A percentile compares a stretch with the other conserved stretches of the same genome.
phyloP scores from a whole-genome alignment of 2,888 invertebrate genomes.

The Torymus aiolomorphi region DNA sequence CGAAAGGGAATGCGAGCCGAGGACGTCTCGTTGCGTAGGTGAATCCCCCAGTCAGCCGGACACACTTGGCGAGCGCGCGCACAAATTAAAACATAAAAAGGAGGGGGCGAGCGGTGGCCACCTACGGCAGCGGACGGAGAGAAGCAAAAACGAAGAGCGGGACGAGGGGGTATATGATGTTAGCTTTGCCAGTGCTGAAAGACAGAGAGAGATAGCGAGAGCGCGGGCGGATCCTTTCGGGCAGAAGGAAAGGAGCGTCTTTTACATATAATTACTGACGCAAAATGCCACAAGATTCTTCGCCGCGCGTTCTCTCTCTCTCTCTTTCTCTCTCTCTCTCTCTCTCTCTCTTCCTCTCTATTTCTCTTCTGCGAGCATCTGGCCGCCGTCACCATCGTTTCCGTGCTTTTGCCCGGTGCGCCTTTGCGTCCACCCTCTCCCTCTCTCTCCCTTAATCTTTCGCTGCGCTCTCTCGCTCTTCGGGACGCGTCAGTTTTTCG shows the following conservation, averaged over 20 bases:
- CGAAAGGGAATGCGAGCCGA: too few relatives aligned
- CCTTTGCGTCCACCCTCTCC: background rate
- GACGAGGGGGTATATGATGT: background rate
- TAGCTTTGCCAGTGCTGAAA: slow-evolving; percentile 11
- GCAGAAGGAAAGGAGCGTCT: slow-evolving; percentile 63
- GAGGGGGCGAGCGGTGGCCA: background rate
- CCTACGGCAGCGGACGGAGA: background rate
- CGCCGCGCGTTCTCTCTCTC: slow-evolving; percentile 56
- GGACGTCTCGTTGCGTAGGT: slow-evolving; percentile 46
- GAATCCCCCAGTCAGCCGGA: slow-evolving; percentile 65
- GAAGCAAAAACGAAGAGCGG: background rate
- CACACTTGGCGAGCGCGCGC: slow-evolving; percentile 61
- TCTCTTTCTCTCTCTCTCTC: slow-evolving; percentile 54
- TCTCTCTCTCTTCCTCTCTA: slow-evolving; percentile 55
- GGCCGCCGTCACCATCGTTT: slow-evolving; percentile 10
- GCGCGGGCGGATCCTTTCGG: slow-evolving; percentile 52
- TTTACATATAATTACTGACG: slow-evolving; percentile 73
- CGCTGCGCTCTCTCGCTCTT: slow-evolving; percentile 50
- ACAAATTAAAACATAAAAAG: slow-evolving; percentile 68
- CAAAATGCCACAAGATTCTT: slow-evolving; percentile 71
- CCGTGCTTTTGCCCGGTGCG: slow-evolving; percentile 8
- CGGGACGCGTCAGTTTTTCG: slow-evolving; percentile 45
- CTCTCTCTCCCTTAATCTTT: slow-evolving; percentile 12
- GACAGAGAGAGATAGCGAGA: slow-evolving; percentile 51
- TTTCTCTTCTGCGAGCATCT: slow-evolving; percentile 48